These are phyloP conservation scores for Ernsta delagoae DNA, from an alignment of 2,888 invertebrate genomes.

Conservation along the genomic window DNA sequence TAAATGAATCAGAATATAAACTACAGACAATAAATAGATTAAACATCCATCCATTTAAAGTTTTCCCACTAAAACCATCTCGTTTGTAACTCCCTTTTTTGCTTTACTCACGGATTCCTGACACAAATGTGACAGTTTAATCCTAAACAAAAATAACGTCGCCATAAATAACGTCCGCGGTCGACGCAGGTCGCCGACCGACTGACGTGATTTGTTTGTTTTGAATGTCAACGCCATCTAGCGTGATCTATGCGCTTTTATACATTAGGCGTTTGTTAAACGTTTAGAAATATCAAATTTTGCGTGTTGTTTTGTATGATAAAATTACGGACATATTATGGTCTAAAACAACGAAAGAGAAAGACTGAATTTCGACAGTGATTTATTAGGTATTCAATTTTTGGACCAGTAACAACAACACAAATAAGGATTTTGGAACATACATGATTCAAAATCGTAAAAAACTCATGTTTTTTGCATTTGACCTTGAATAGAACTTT, in stretches of 20 bases:
- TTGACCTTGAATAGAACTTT: too few species aligned
- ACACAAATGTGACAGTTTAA: conserved; percentile 25
- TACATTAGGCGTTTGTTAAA: conserved; percentile 40
- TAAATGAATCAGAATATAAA: neutral
- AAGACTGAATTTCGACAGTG: too few species aligned
- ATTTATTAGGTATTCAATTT: too few species aligned
- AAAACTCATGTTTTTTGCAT: too few species aligned
- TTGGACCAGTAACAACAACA: too few species aligned
- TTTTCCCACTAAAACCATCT: neutral
- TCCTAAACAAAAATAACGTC: conserved; percentile 48
- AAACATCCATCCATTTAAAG: neutral
- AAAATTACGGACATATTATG: too few species aligned
- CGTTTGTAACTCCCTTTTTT: conserved; percentile 4
- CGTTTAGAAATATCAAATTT: neutral
- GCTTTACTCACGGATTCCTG: conserved; percentile 8
- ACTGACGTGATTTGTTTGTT: conserved; percentile 67
- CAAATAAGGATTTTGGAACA: too few species aligned
- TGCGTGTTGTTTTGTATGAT: neutral
- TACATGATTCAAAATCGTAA: too few species aligned
- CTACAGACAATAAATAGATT: neutral
- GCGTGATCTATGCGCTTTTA: conserved; percentile 60
- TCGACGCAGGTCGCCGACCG: conserved; percentile 49
- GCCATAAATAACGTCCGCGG: conserved; percentile 49
- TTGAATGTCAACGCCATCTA: conserved; percentile 62
- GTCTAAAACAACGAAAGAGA: too few species aligned